phyloP scores from a whole-genome alignment of 1,140 invertebrate genomes.

The Rhizoglyphus robini region DNA sequence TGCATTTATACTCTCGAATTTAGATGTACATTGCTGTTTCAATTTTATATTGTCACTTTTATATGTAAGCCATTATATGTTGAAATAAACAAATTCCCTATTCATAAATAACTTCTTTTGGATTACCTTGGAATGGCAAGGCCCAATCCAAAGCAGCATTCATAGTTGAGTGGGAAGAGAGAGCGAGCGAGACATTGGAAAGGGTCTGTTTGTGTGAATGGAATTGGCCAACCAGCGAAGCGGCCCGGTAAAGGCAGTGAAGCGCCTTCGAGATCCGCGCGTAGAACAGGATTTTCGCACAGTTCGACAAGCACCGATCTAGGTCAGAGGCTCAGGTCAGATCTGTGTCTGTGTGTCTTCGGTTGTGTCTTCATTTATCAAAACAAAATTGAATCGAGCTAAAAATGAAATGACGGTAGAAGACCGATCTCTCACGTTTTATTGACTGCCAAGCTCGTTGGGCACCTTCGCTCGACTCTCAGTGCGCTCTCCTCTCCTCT shows the following conservation, averaged over 20 bases:
- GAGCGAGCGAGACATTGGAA: too few species aligned
- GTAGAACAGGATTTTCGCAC: conserved; percentile 14
- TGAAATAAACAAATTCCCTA: too few species aligned
- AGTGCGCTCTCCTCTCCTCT: not conserved
- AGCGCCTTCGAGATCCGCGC: too few species aligned
- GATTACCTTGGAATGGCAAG: too few species aligned
- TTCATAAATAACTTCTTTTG: too few species aligned
- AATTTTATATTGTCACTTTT: too few species aligned
- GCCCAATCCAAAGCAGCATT: too few species aligned
- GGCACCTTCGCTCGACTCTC: not conserved
- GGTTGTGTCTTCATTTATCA: not conserved
- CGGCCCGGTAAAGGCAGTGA: too few species aligned
- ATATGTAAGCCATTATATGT: too few species aligned
- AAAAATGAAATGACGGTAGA: conserved; percentile 1
- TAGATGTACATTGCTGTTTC: not conserved
- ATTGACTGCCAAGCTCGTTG: not conserved
- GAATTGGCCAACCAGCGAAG: too few species aligned
- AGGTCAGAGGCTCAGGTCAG: not conserved
- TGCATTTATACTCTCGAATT: not conserved
- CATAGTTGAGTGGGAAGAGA: too few species aligned
- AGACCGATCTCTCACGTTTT: conserved; percentile 7
- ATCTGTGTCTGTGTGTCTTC: conserved; percentile 10
- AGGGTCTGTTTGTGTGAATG: too few species aligned
- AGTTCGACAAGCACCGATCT: conserved; percentile 14
- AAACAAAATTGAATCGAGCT: conserved; percentile 14